Evolutionary conservation across 2,797 vertebrate genomes (phyloP), one percentile per base, ranked within the genome.

Genomic region (Poecilia picta): DNA sequence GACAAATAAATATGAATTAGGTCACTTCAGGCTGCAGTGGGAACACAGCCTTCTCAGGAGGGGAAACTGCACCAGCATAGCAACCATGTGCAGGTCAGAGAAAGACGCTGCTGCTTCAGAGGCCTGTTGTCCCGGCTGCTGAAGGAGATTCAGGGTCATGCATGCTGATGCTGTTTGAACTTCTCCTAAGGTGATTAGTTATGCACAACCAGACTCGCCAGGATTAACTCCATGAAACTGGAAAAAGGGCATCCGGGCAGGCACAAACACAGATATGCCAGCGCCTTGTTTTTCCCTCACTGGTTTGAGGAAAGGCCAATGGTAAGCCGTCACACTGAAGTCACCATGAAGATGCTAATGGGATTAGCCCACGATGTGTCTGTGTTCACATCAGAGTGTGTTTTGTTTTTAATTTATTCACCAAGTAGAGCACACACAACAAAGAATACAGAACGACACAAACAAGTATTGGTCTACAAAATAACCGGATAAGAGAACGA

Each of bases 121-220:
- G 80, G 82, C 70, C 87, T 78, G 88, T 93, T 93, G 88, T 92
- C 87, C 83, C 81, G 86, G 87, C 87, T 85, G 83, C 89, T 88
- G 81, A 78, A 77, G 88, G 88, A 92, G 91, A 94, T 81, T 87
- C 76, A 89, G 91, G 87, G 83, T 92, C 90, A 92, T 94, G 93
- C 93, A 95, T 94, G 93, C 92, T 94, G 93, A 95, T 95, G 86
- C 82, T 90, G 89, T 93, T 94, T 94, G 89, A 94, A 93, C 91
- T 90, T 88, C 84, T 90, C 85, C 89, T 92, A 83, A 93, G 94
- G 92, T 94, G 89, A 94, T 94, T 93, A 92, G 93, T 92, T 93
- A 92, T 94, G 94, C 92, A 91, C 88, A 89, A 92, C 88, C 80
- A 83, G 90, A 86, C 87, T 79, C 85, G 86, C 81, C 51, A 77